Base-by-base conservation (phyloP, 2,888 invertebrate species). In the Tineola bisselliella region DNA sequence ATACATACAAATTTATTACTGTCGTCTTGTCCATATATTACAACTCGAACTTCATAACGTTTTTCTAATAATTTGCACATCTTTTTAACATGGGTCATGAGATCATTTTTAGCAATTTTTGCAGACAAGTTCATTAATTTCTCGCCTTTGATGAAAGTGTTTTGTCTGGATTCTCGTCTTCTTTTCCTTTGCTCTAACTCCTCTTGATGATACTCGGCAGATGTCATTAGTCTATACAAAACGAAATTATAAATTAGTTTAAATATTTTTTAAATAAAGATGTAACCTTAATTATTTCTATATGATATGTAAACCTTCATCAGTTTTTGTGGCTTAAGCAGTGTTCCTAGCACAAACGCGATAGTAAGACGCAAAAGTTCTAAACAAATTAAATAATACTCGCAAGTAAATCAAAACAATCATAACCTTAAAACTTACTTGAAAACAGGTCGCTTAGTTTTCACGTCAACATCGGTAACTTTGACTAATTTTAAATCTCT, bases 401-500 rank as follows among this genome's bases (percentile, higher is more conserved):
- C n/a, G n/a, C n/a, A n/a, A n/a, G n/a, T n/a, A n/a, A n/a, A n/a
- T 15, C 48, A n/a, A 15, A 48, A 48, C 15, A n/a, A n/a, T n/a
- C n/a, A 48, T 48, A 48, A 48, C 48, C 48, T 48, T 48, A 30
- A n/a, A 58, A 73, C 81, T 69, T 73, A 89, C 88, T 90, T 91
- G 70, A 92, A 95, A 11, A 91, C 80, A 11, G 92, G 90, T 52
- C 92, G 84, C 33, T 91, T 88, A 0, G 90, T 90, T 77, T 92
- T 93, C 0, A 89, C 77, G 75, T 93, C 91, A 4, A 88, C 74
- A 74, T 94, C 92, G 64, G 90, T 75, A 25, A 93, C 76, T 80
- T 92, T 92, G 0, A 93, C 86, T 62, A 95, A 79, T 71, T 91
- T 91, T 63, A 94, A 78, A 60, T 92, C 90, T 65, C 92, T 83